phyloP scores from a whole-genome alignment of 2,113 vertebrate species.

The Cathartes aura region DNA sequence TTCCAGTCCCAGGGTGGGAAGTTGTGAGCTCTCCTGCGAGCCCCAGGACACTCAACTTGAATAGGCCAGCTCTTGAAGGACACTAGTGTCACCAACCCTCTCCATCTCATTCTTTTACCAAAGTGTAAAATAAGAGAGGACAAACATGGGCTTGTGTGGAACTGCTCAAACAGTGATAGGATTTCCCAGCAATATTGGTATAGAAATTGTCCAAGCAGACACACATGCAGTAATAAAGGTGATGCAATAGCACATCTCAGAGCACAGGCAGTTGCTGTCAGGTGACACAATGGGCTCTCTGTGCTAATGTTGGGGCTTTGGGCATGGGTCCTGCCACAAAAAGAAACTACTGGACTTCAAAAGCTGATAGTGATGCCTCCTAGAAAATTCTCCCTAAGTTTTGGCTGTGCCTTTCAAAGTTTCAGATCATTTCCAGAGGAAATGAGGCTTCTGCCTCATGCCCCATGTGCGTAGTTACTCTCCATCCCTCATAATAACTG shows the following conservation, averaged over 20 bases:
- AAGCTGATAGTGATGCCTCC: not conserved
- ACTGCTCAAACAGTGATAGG: not conserved
- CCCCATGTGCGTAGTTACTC: not conserved
- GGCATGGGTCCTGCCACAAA: not conserved
- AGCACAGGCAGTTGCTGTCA: not conserved
- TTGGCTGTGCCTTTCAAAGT: not conserved
- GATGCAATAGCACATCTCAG: not conserved
- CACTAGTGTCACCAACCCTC: not conserved
- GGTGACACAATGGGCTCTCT: not conserved
- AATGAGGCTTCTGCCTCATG: constrained; percentile 20
- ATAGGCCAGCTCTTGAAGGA: not conserved
- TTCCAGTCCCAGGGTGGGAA: not conserved
- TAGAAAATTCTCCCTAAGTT: not conserved
- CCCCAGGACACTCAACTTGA: not conserved
- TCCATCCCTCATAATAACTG: not conserved
- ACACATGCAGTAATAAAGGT: not conserved
- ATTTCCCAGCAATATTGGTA: not conserved
- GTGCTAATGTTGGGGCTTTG: not conserved
- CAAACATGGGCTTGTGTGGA: not conserved
- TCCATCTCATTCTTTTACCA: not conserved
- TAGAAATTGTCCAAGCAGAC: not conserved
- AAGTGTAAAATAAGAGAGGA: not conserved
- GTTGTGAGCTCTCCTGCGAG: not conserved
- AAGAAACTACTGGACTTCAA: not conserved
- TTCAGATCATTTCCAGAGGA: constrained; percentile 21